phyloP scores from a whole-genome alignment of 2,113 vertebrate genomes.

The Rattus norvegicus region DNA sequence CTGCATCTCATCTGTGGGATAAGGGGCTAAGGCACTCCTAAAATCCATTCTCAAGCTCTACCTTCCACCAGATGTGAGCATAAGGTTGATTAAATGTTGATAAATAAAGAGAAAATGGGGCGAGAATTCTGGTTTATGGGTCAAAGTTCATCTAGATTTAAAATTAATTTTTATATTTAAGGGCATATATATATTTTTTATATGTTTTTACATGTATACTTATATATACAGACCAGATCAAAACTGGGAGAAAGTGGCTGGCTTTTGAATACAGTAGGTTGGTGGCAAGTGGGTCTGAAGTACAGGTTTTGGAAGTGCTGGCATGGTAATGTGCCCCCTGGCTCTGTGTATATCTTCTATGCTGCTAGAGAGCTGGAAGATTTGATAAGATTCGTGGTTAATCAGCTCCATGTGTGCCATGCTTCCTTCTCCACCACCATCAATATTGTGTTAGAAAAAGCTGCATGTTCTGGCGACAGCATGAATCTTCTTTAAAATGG shows the following conservation, averaged over 20 bases:
- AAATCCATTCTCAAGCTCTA: not conserved
- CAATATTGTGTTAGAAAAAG: slow-evolving; percentile 58
- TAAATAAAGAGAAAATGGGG: slow-evolving; percentile 1
- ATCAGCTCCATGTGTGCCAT: slow-evolving; percentile 63
- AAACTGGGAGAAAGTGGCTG: not conserved
- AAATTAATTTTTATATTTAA: not conserved
- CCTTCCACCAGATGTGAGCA: not conserved
- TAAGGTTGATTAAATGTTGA: not conserved
- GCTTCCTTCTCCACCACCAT: slow-evolving; percentile 46
- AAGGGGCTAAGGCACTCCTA: not conserved
- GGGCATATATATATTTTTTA: not conserved
- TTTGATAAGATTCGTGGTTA: slow-evolving; percentile 66
- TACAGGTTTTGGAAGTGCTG: slow-evolving; percentile 29
- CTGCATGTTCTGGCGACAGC: slow-evolving; percentile 50
- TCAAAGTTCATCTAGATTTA: slow-evolving; percentile 5
- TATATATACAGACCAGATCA: not conserved
- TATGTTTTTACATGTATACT: not conserved
- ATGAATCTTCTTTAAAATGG: slow-evolving; percentile 60
- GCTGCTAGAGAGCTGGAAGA: slow-evolving; percentile 50
- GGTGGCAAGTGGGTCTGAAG: slow-evolving; percentile 35
- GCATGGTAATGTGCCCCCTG: slow-evolving; percentile 31
- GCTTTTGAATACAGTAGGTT: not conserved
- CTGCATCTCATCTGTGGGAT: not conserved
- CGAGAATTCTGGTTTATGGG: not conserved
- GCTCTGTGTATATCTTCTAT: not conserved